These are phyloP conservation scores for Dolichomitus sp. DNA, from an alignment of 2,888 invertebrate species.

Conservation along the genomic window DNA sequence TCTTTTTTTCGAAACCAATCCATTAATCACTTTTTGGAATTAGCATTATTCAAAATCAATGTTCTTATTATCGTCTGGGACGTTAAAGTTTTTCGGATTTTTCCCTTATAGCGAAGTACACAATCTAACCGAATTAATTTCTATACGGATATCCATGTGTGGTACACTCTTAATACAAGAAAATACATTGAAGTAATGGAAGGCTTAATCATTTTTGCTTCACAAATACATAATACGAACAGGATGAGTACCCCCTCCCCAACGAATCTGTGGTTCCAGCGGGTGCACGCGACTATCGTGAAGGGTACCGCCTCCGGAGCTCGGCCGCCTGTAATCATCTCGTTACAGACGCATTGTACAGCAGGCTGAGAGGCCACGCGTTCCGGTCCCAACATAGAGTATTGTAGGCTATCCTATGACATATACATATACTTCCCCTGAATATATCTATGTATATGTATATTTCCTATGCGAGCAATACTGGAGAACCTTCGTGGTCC, in stretches of 20 bases:
- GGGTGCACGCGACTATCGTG: background rate
- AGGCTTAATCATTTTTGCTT: background rate
- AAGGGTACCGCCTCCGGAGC: constrained; percentile 60
- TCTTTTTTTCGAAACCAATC: too few species aligned
- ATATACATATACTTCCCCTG: background rate
- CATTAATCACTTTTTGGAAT: too few species aligned
- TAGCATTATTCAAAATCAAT: too few species aligned
- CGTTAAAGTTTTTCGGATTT: too few species aligned
- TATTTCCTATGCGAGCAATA: background rate
- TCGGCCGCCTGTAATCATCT: constrained; percentile 82
- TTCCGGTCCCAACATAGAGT: constrained; percentile 34
- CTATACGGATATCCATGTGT: too few species aligned
- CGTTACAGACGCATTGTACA: constrained; percentile 81
- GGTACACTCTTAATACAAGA: background rate
- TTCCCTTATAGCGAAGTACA: too few species aligned
- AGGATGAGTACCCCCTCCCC: background rate
- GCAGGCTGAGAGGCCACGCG: constrained; percentile 30
- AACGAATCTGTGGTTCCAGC: constrained; percentile 1
- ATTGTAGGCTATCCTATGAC: constrained; percentile 32
- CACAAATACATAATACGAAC: background rate
- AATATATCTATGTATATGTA: background rate
- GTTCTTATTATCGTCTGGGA: too few species aligned
- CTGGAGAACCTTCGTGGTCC: constrained; percentile 37
- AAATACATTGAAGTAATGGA: background rate
- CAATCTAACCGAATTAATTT: too few species aligned